Evolutionary conservation across 2,797 vertebrate genomes (phyloP), one percentile per base, ranked within the genome.

Genomic region (Amblyraja radiata): DNA sequence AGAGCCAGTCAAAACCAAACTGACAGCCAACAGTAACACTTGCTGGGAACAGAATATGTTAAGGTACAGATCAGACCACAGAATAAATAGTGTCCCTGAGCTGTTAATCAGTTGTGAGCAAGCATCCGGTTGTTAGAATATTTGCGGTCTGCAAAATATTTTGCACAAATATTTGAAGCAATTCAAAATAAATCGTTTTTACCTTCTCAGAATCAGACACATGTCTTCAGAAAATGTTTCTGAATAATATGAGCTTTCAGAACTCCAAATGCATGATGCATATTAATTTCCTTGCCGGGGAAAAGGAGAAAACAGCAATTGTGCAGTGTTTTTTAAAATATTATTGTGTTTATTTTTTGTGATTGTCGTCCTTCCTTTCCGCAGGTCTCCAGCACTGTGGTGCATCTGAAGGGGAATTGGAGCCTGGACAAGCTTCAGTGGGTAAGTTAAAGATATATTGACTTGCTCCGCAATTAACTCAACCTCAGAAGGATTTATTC

Each of bases 61-160:
- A 88, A 88, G 84, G 61, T 68, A 88, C 61, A 88, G 84, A 88
- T 68, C 84, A 88, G 84, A 36, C 84, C 63, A 88, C 84, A 88
- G 65, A 88, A 88, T 88, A 88, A 88, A 88, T 68, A 88, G n/a
- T 68, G 84, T 68, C 84, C 84, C 84, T 36, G 36, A 68, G 84
- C 84, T 88, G 84, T 88, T 88, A 88, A 88, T 88, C 84, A 18
- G n/a, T 88, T 88, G 84, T 88, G 84, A 88, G 84, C 61, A 88
- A 88, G 84, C 61, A 88, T 68, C 84, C 84, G 84, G 61, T 88
- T 65, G 84, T 88, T 88, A 88, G 68, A 46, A 88, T 88, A 68
- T 68, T 68, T 88, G 84, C 32, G 84, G 84, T 88, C 61, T 46
- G 36, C 2, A 88, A n/a, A 68, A 68, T 68, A 63, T 88, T 32